These are phyloP conservation scores for Eurystomus glaucurus DNA, from an alignment of 2,797 vertebrate genomes.

Conservation along the genomic window DNA sequence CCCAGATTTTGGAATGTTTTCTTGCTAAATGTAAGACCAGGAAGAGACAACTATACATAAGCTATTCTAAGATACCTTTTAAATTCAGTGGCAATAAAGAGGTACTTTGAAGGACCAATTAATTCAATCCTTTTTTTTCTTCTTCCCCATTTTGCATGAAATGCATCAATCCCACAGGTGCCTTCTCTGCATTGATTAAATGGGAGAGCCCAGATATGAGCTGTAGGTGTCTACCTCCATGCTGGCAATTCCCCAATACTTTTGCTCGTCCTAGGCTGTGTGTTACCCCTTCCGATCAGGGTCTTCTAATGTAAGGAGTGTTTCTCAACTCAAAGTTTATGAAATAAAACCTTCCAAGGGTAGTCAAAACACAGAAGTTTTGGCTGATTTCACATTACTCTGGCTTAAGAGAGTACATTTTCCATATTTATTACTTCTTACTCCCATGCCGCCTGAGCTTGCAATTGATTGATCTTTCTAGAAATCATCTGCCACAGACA, in stretches of 20 bases:
- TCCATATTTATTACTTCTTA: not conserved
- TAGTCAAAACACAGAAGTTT: not conserved
- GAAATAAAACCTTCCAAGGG: constrained; percentile 17
- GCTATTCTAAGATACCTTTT: not conserved
- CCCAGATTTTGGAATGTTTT: not conserved
- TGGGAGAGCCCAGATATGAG: not conserved
- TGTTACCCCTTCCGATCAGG: not conserved
- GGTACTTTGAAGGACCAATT: not conserved
- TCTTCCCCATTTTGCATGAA: not conserved
- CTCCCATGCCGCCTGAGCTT: not conserved
- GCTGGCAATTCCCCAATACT: not conserved
- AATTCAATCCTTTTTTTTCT: not conserved
- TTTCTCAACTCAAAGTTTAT: not conserved
- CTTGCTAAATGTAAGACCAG: not conserved
- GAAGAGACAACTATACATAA: not conserved
- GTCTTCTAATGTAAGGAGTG: not conserved
- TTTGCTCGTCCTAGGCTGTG: not conserved
- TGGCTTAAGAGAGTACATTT: not conserved
- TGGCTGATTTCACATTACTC: not conserved
- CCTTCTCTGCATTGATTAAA: not conserved
- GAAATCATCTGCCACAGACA: not conserved
- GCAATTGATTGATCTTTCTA: not conserved
- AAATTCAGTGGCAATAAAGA: not conserved
- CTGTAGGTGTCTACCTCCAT: not conserved
- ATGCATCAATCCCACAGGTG: not conserved